A percentile compares a stretch with the other conserved stretches of the same genome.
These are phyloP conservation scores for Cisticola juncidis DNA, from an alignment of 2,113 vertebrate species.

Conservation along the genomic window DNA sequence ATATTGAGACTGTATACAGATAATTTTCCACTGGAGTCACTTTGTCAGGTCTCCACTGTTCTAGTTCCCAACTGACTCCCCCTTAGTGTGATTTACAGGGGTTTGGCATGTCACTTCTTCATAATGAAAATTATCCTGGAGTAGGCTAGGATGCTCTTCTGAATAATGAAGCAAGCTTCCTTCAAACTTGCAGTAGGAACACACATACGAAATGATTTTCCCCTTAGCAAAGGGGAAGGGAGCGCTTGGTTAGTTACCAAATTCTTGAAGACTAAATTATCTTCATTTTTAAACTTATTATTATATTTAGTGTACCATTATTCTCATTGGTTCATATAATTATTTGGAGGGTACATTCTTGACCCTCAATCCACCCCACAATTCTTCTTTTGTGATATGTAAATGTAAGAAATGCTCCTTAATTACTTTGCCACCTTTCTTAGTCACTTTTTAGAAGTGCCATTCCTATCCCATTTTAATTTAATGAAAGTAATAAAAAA, in stretches of 20 bases:
- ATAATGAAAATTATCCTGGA: neutral
- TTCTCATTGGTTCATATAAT: neutral
- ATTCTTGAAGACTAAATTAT: neutral
- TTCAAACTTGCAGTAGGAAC: neutral
- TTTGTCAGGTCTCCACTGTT: neutral
- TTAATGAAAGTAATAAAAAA: neutral
- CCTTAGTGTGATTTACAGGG: neutral
- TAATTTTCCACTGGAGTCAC: neutral
- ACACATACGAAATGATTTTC: neutral
- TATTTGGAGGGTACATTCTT: neutral
- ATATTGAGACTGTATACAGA: accelerated
- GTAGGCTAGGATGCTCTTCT: neutral
- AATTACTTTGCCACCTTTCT: neutral
- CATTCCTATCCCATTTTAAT: neutral
- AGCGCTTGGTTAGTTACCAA: neutral
- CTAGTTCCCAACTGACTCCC: neutral
- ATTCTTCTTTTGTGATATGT: neutral
- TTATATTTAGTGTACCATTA: neutral
- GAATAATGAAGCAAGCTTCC: neutral
- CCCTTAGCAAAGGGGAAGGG: neutral
- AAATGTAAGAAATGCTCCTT: neutral
- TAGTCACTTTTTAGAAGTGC: neutral
- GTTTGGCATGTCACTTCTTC: conserved; percentile 31
- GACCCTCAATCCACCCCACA: neutral
- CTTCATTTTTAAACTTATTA: neutral